Conservation (phyloP, 2,888 invertebrate species). For the Chaetoderma sp. region DNA sequence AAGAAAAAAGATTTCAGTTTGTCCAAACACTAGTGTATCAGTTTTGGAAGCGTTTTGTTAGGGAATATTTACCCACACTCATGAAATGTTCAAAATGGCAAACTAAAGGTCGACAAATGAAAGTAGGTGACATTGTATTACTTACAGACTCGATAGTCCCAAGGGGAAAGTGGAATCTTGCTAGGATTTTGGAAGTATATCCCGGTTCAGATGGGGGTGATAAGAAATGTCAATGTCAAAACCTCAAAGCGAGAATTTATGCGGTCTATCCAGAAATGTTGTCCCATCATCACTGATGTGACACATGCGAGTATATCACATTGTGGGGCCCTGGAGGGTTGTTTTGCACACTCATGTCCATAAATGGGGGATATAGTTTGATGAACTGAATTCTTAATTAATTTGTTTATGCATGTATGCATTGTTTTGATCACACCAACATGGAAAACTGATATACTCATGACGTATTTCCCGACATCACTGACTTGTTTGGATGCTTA, state of each 20-base stretch:
- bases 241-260: not conserved
- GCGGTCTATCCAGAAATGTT: not conserved
- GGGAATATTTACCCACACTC: not conserved
- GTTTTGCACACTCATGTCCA: too few relatives aligned
- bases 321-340: too few relatives aligned
- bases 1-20: not conserved
- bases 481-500: too few relatives aligned
- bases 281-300: not conserved
- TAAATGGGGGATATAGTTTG: too few relatives aligned
- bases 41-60: not conserved
- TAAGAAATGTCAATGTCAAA: not conserved
- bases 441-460: too few relatives aligned
- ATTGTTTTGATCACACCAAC: too few relatives aligned
- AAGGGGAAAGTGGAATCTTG: not conserved
- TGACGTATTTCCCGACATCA: too few relatives aligned
- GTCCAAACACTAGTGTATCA: constrained; percentile 1
- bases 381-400: too few relatives aligned
- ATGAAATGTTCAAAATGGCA: constrained; percentile 1
- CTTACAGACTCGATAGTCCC: not conserved
- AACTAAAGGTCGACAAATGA: not conserved
- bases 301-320: too few relatives aligned
- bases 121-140: not conserved
- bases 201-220: not conserved
- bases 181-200: not conserved
- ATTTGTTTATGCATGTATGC: too few relatives aligned